Evolutionary conservation across 2,797 vertebrate species (phyloP), one percentile per base, ranked within the genome.

Genomic region (Phoebastria nigripes): DNA sequence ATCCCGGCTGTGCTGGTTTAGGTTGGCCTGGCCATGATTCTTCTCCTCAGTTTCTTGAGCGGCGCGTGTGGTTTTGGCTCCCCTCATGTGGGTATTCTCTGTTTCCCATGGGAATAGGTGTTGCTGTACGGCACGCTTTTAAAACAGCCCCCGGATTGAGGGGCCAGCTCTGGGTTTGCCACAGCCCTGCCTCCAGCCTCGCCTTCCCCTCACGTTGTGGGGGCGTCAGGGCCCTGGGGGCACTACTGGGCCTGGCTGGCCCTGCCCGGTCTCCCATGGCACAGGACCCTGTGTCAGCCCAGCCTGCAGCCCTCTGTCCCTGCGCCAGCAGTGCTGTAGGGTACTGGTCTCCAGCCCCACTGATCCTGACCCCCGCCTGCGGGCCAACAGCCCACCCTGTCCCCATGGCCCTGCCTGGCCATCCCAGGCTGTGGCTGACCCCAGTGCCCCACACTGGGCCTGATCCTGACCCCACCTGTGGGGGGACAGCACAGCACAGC

Each of bases 91-190:
- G 11, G 5, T 28, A 3, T 26, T 11, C 41, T 19, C 12, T 2
- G 2, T 51, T 9, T 87, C 15, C 31, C 33, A 1, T 1, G 14
- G 54, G 8, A 47, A 26, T 0, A 16, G 41, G 15, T 20, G 21
- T 3, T 41, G 47, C 9, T 29, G 21, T 11, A 1, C 0, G 0
- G 9, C 8, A 9, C 0, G 0, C 5, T 41, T 59, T 31, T 47
- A 52, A 16, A 71, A 37, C 18, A 22, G 61, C 6, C 41, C 12
- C 21, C 1, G 2, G 6, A 8, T 0, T 8, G 35, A 25, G 15
- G 4, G 26, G 13, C 28, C 11, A 5, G 25, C 18, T 66, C 39
- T 65, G 73, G 6, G 2, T 33, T 31, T 19, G 41, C 14, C 37
- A 9, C 37, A 31, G 21, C 51, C 12, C 21, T 28, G 18, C 31